Base-by-base conservation (phyloP, 1,140 invertebrate species). In the Yoshiicerus persimilis region DNA sequence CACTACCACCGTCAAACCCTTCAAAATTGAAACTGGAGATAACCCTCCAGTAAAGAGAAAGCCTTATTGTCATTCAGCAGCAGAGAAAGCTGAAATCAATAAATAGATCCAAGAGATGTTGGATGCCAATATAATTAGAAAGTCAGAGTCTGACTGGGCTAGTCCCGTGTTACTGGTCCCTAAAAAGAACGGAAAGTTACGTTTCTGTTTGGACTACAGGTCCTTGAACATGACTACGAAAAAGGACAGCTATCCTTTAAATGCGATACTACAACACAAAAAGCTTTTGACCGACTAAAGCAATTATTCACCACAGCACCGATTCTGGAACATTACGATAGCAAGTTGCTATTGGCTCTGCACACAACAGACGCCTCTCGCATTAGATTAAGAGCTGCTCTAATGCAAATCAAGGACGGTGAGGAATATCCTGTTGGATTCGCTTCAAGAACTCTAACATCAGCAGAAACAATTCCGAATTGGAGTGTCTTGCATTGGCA, bases 181-280 rank as follows among this genome's bases (percentile, higher is more conserved):
- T 62, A 94, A 94, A 88, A 92, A 92, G 86, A 91, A 94, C 91
- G 91, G 92, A 66, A 84, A 91, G 47, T 87, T 91, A 30, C 89
- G 92, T 87, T 87, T 94, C 87, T 93, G 92, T 88, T 88, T 93
- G 2, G 93, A 94, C 91, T 94, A 92, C 87, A 77, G 93, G 32
- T 34, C 84, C 23, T 88, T 94, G 0, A 94, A 94, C 88, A 87
- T 16, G 75, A 90, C 89, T 0, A 93, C 92, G 0, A 90, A 89
- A 11, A 88, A 90, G 62, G 93, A 93, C 84, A 62, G 84, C 23
- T 94, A 92, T 89, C 93, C 93, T 89, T 87, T 95, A 3, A n/a
- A n/a, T n/a, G 94, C 93, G 0, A 80, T 91, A 2, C 93, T 94
- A 20, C 92, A 94, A 20, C 92, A 93, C 87, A 95, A 8, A 87